These are phyloP conservation scores for Gavia stellata DNA, from an alignment of 2,113 vertebrate species.

Conservation along the genomic window DNA sequence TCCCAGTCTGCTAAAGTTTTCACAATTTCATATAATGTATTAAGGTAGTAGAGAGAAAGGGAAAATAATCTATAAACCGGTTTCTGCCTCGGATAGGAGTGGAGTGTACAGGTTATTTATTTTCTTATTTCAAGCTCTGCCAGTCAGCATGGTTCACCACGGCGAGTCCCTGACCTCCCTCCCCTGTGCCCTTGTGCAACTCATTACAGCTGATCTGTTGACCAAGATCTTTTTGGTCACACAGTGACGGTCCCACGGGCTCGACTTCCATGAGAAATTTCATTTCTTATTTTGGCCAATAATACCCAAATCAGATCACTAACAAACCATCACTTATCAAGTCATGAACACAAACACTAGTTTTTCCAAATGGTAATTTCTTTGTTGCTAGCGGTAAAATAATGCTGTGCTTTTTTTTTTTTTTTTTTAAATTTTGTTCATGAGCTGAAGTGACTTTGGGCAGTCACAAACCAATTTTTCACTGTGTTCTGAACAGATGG, in stretches of 20 bases:
- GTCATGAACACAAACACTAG: neutral
- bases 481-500: constrained; percentile 34
- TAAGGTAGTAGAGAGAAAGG: neutral
- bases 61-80: neutral
- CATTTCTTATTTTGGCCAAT: neutral
- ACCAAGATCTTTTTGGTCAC: neutral
- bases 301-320: neutral
- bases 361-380: constrained; percentile 6
- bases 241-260: neutral
- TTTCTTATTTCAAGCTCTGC: neutral
- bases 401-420: neutral
- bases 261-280: neutral
- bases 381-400: neutral
- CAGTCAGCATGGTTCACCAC: neutral
- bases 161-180: neutral
- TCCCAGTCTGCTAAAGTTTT: neutral
- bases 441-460: constrained; percentile 40
- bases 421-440: neutral
- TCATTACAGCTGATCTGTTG: neutral
- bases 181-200: neutral
- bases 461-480: constrained; percentile 42
- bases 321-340: neutral
- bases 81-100: neutral
- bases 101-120: neutral
- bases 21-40: neutral